Base-by-base conservation (phyloP, 2,113 vertebrate species). In the Microtus ochrogaster region DNA sequence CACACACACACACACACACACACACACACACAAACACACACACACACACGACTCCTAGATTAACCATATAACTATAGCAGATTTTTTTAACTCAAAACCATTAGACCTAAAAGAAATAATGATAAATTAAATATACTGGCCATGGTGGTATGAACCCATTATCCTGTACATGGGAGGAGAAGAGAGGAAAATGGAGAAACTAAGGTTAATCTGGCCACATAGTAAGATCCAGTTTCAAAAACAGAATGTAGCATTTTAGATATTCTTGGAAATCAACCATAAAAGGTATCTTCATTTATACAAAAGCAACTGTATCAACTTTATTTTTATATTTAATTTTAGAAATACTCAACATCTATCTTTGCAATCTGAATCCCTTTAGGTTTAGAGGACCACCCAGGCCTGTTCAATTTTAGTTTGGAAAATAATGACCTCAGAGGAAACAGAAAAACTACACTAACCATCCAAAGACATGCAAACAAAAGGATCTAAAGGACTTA, bases 391-490 rank as follows among this genome's bases (percentile, higher is more conserved):
- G 5, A 76, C 5, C 16, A 49, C 28, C 8, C 30, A 85, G n/a
- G 1, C 33, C 90, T 86, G 17, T 87, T 66, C 52, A 30, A 6
- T 4, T 41, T 3, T 5, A 61, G 7, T 65, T 22, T 33, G 36
- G 39, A 82, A 12, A 89, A 66, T 11, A 68, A 17, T 70, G 58
- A 76, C 7, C 13, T 66, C 52, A 63, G 44, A 52, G 30, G 0
- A 44, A 72, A 12, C 2, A 89, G 19, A 21, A 49, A 44, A 73
- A 8, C 4, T 65, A 41, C 5, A 86, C 14, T 73, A 65, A 47
- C 70, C 49, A 7, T 86, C 65, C 44, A 44, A 93, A 91, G 82
- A 63, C 58, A 55, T 86, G 26, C 78, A 95, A 72, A 95, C 14
- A 65, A 3, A 70, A 10, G 17, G 65, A 66, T 58, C 41, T 44